Evolutionary conservation across 2,113 vertebrate species (phyloP), one percentile per base, ranked within the genome.

Genomic region (Pseudorasbora parva): DNA sequence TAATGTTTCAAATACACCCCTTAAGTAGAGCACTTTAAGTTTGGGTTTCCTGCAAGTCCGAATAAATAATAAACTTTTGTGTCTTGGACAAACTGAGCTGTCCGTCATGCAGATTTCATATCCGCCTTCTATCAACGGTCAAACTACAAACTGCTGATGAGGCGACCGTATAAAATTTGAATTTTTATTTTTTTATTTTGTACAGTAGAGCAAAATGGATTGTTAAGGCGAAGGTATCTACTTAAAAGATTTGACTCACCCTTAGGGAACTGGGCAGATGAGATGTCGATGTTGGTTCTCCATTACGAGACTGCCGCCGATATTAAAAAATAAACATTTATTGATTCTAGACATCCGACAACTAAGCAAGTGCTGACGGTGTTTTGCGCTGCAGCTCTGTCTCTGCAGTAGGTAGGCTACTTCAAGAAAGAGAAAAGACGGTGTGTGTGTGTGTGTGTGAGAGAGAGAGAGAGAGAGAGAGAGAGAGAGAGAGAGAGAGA

Each of bases 381-480:
- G 59, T 79, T 80, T 86, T 78, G 80, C 23, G n/a, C 71, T 88
- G 91, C 89, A 57, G 51, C 56, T 92, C 84, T 88, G 89, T 92
- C 91, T 90, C 92, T 94, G 94, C 94, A 95, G 94, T 90, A 14
- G 47, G 14, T 49, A n/a, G n/a, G n/a, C n/a, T n/a, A 84, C 92
- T 93, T 91, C 84, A 89, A 89, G 88, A 88, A 90, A 91, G 64
- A 82, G 85, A 37, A 37, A 37, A 37, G 37, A 37, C 37, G 6
- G 37, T 37, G 37, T 37, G 37, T 37, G 37, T 37, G 37, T 37
- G 37, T 37, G 37, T 37, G 33, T 37, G 5, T 37, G 82, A 37
- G 62, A 56, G 78, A 15, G 45, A 9, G 23, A 25, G 62, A 8
- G 80, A 78, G 83, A 57, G 84, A 86, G 41, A 73, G 82, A 72